Evolutionary conservation across 2,888 invertebrate genomes (phyloP), one percentile per base, ranked within the genome.

Genomic region (Ormyrus thymus): DNA sequence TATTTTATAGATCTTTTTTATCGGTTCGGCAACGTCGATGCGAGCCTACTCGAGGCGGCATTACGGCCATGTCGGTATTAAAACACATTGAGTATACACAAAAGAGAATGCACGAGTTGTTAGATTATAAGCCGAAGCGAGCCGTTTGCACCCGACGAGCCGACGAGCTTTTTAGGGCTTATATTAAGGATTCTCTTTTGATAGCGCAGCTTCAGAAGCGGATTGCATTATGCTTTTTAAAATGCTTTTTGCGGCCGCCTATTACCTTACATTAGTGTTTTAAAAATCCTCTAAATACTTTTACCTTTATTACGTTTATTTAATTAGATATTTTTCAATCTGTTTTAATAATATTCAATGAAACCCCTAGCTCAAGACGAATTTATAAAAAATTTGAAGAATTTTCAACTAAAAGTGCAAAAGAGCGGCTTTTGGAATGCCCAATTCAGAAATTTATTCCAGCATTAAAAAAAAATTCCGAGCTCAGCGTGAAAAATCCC

Each of bases 101-200:
- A 78, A 70, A 70, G 74, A 13, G 64, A 70, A 65, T 70, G 66
- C 55, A 50, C 61, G 48, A 73, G 58, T 65, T 45, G 62, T n/a
- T 53, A 50, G 55, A 72, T 72, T 72, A 68, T 61, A 46, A 66
- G 61, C n/a, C 29, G 43, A 53, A 72, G 55, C 45, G 64, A 11
- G 46, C 45, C 7, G 29, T 29, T 29, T 29, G 29, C 29, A 29
- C 29, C 29, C 29, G 43, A 6, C 10, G n/a, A 13, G 9, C 55
- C 53, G 46, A 50, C 45, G 68, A 51, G 64, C 59, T 66, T 76
- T 76, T 76, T 55, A 66, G 71, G 53, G 72, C 55, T 68, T 72
- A 53, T 62, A 71, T 75, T 61, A 75, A 50, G 50, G 15, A 75
- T 75, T 75, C 75, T 11, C 75, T 75, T 79, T 79, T 70, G 29